phyloP scores from a whole-genome alignment of 1,140 invertebrate genomes.

The Drusus annulatus region DNA sequence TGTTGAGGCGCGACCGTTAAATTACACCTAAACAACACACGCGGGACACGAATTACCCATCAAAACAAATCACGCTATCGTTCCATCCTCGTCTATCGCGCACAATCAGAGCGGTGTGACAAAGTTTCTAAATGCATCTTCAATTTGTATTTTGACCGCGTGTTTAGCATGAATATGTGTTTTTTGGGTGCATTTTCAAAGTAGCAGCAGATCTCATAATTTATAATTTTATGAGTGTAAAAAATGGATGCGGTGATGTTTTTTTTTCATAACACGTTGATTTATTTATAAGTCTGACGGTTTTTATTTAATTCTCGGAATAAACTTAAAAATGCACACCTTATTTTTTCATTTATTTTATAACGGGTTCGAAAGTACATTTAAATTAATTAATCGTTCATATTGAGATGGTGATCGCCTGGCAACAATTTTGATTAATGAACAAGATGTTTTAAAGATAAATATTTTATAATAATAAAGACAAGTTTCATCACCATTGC shows the following conservation, averaged over 20 bases:
- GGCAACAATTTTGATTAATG: too few relatives aligned
- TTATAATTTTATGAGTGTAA: conserved; percentile 35
- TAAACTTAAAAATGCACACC: neutral
- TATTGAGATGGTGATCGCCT: too few relatives aligned
- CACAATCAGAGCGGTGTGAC: neutral
- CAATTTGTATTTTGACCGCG: neutral
- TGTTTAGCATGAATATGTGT: neutral
- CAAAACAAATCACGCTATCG: conserved; percentile 15
- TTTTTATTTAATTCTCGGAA: conserved; percentile 8
- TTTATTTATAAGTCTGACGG: conserved; percentile 6
- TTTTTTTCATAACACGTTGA: conserved; percentile 1
- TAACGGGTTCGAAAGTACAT: neutral
- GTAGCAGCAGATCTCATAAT: conserved; percentile 34
- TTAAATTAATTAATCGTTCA: too few relatives aligned
- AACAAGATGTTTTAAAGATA: too few relatives aligned
- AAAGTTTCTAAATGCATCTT: neutral
- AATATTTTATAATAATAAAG: too few relatives aligned
- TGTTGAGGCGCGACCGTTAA: conserved; percentile 26
- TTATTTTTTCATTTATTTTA: neutral
- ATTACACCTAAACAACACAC: conserved; percentile 23
- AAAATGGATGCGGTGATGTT: conserved; percentile 5
- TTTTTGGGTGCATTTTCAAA: conserved; percentile 31
- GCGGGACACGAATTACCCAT: conserved; percentile 14
- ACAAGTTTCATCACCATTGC: too few relatives aligned
- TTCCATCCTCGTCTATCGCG: conserved; percentile 16